Conservation (phyloP, 2,888 invertebrate species). For the Micropterix aruncella region DNA sequence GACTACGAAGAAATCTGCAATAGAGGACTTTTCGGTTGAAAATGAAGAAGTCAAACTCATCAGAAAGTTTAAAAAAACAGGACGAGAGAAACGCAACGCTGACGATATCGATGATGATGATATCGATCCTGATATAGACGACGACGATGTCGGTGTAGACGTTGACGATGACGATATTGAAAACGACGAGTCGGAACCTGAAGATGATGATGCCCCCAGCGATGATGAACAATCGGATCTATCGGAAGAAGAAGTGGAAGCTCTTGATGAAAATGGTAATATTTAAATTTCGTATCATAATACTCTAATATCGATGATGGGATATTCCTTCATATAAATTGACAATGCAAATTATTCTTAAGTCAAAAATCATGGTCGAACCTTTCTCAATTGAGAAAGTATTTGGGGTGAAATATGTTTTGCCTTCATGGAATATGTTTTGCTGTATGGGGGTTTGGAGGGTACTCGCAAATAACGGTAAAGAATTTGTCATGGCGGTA, state of each 20-base stretch:
- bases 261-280: conserved; percentile 26
- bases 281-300: conserved; percentile 20
- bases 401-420: too few relatives aligned
- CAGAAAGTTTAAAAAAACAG: conserved; percentile 12
- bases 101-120: conserved; percentile 10
- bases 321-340: not conserved
- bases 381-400: too few relatives aligned
- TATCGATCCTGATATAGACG: conserved; percentile 10
- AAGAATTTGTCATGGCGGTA: too few relatives aligned
- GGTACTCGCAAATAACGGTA: too few relatives aligned
- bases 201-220: not conserved
- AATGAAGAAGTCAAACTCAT: conserved; percentile 12
- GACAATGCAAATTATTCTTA: not conserved
- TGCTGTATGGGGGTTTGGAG: too few relatives aligned
- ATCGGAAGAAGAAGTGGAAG: conserved; percentile 18
- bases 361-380: not conserved
- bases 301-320: too few relatives aligned
- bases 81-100: conserved; percentile 12
- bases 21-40: conserved; percentile 11
- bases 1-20: conserved; percentile 18
- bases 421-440: too few relatives aligned
- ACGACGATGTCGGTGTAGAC: conserved; percentile 16
- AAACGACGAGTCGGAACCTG: conserved; percentile 6
- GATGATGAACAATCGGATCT: conserved; percentile 7
- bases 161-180: conserved; percentile 11